phyloP scores from a whole-genome alignment of 2,797 vertebrate species.

The Labroides dimidiatus region DNA sequence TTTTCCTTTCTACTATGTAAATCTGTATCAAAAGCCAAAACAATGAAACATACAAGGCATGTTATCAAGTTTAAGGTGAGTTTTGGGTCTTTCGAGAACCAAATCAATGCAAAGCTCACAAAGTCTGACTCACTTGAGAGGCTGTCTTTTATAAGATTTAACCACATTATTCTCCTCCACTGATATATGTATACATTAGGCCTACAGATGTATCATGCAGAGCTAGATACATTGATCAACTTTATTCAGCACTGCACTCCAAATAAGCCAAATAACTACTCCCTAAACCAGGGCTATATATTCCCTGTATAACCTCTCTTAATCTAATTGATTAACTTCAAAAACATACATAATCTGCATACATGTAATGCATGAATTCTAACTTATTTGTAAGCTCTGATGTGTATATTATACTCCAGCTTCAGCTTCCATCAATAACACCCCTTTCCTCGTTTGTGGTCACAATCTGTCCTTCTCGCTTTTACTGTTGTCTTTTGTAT shows the following conservation, averaged over 20 bases:
- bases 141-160: conserved; percentile 40
- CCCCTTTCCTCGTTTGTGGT: conserved; percentile 48
- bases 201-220: conserved; percentile 34
- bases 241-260: conserved; percentile 50
- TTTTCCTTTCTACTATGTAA: conserved; percentile 48
- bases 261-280: conserved; percentile 56
- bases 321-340: conserved; percentile 77
- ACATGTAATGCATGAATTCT: conserved; percentile 84
- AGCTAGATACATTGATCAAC: conserved; percentile 34
- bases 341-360: conserved; percentile 77
- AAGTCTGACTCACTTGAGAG: conserved; percentile 69
- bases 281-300: conserved; percentile 74
- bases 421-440: conserved; percentile 76
- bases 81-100: conserved; percentile 41
- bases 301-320: conserved; percentile 77
- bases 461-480: conserved; percentile 69
- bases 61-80: conserved; percentile 46
- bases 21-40: conserved; percentile 59
- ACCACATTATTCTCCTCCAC: conserved; percentile 47
- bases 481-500: conserved; percentile 74
- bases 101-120: conserved; percentile 65
- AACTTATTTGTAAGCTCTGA: conserved; percentile 79
- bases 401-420: conserved; percentile 74
- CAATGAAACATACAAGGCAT: conserved; percentile 39
- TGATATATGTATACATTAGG: conserved; percentile 35